Evolutionary conservation across 2,888 invertebrate genomes (phyloP), one percentile per base, ranked within the genome.

Genomic region (Melolontha melolontha): DNA sequence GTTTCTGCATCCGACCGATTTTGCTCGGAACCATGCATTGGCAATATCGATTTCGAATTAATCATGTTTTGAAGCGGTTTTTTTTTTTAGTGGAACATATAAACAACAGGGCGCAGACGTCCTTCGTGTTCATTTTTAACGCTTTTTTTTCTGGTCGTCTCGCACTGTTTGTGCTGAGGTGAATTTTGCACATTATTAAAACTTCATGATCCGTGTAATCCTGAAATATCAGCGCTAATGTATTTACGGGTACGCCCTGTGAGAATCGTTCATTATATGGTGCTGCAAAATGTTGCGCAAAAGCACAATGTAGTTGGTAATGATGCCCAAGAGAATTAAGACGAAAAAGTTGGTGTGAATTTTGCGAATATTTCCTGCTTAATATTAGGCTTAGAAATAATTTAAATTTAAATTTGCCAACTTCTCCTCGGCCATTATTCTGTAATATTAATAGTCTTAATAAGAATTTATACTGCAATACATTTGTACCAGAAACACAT

Each of bases 11-110:
- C 17, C 42, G 11, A 29, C 2, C 14, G 44, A 44, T 57, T 57
- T 44, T 42, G 27, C 22, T 29, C 22, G 16, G 34, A 39, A 42
- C 41, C 17, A 17, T 39, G 57, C 57, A 47, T 47, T 12, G 12
- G 16, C 47, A 27, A 12, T 57, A 57, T 57, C 44, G 57, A 57
- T 57, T 57, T 57, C 57, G 44, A 57, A 57, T 57, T 57, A 57
- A 57, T 57, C 57, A 57, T 57, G 22, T 55, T 57, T 27, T 41
- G 57, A 57, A 57, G 57, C 42, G 42, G 44, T 42, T 42, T 4
- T 22, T 22, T 22, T 22, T 22, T 22, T 22, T 22, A 5, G 6
- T 11, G 57, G 27, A 42, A 42, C 42, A 57, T 17, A 44, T 44
- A 57, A 44, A 57, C 44, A 57, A 44, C 22, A 16, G 42, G 42